Evolutionary conservation across 2,888 invertebrate genomes (phyloP).

Genomic region (Melolontha melolontha): DNA sequence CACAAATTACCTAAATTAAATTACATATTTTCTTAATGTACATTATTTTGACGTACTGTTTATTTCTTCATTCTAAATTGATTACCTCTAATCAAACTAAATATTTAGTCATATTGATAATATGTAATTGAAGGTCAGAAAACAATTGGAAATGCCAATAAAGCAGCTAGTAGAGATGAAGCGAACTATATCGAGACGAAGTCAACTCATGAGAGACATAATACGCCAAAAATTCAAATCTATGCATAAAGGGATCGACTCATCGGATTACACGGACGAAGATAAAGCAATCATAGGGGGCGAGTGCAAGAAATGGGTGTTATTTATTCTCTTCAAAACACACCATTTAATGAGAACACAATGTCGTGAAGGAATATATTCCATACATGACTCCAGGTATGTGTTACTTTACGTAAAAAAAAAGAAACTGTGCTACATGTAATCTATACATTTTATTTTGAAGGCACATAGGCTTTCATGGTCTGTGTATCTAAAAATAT

Average conservation of each 20-base stretch:
- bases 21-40: too few relatives aligned
- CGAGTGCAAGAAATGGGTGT: constrained; percentile 55
- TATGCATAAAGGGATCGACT: constrained; percentile 36
- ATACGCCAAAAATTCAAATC: constrained; percentile 46
- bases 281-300: constrained; percentile 48
- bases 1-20: too few relatives aligned
- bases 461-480: too few relatives aligned
- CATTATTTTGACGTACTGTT: too few relatives aligned
- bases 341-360: constrained; percentile 62
- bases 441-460: too few relatives aligned
- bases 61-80: too few relatives aligned
- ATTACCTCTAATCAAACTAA: too few relatives aligned
- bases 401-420: not conserved
- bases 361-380: constrained; percentile 56
- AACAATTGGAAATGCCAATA: constrained; percentile 36
- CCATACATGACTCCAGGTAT: constrained; percentile 53
- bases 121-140: constrained; percentile 20
- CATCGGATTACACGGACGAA: constrained; percentile 30
- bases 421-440: too few relatives aligned
- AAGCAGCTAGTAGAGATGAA: constrained; percentile 40
- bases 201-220: constrained; percentile 47
- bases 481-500: too few relatives aligned
- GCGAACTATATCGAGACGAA: constrained; percentile 45
- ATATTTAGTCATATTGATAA: too few relatives aligned
- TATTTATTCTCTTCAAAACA: constrained; percentile 59